Percentiles rank a stretch among this genome's conserved stretches.
Conservation (phyloP, 2,797 vertebrate species). For the Enteromius viviparus region DNA sequence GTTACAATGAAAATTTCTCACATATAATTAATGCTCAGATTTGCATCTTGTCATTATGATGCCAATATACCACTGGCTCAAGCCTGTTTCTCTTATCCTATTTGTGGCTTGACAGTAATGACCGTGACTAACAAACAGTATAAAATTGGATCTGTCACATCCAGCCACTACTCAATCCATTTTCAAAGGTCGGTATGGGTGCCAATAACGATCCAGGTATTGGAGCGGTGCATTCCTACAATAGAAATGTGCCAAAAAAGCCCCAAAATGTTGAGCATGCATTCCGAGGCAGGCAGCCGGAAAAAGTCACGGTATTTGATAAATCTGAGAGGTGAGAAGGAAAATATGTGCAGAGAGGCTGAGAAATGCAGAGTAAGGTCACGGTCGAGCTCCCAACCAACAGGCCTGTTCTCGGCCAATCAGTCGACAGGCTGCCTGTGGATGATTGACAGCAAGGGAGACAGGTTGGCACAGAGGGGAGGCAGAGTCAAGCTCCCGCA, state of each 20-base stretch:
- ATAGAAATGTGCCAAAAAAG: background rate
- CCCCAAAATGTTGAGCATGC: background rate
- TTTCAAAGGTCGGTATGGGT: conserved; percentile 20
- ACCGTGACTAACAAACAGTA: background rate
- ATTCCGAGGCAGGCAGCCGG: background rate
- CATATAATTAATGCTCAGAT: background rate
- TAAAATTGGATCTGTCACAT: conserved; percentile 23
- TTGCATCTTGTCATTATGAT: conserved; percentile 6
- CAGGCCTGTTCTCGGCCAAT: conserved; percentile 42
- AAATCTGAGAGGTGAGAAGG: conserved; percentile 19
- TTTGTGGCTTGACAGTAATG: conserved; percentile 21
- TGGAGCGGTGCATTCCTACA: background rate
- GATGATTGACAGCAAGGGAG: conserved; percentile 55
- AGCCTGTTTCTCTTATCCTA: background rate
- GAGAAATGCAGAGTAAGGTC: conserved; percentile 37
- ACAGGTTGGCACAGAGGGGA: conserved; percentile 46
- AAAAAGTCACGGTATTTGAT: conserved; percentile 33
- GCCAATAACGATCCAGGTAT: background rate
- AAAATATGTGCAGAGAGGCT: conserved; percentile 22
- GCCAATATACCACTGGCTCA: conserved; percentile 10
- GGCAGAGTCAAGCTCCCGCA: conserved; percentile 39
- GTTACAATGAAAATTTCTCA: background rate
- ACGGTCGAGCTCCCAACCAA: conserved; percentile 39
- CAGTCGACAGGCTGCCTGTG: conserved; percentile 36
- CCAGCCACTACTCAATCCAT: background rate